Percentiles rank a stretch among this genome's conserved stretches.
Conservation (phyloP, 1,140 invertebrate genomes). For the Drosophila baimaii region DNA sequence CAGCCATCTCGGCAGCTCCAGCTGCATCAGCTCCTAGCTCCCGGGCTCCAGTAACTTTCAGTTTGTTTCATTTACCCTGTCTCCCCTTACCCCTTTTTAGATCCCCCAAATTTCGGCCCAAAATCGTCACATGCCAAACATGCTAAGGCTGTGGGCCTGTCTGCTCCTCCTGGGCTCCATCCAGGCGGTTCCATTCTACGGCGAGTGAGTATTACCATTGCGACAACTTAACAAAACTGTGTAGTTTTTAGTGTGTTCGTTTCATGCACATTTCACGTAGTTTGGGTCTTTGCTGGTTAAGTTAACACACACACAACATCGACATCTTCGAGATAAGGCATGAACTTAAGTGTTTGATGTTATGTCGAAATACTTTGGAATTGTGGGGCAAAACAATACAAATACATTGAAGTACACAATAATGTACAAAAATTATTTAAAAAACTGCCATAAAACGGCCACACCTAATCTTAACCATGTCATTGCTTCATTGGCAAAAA, state of each 20-base stretch:
- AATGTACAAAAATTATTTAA: neutral
- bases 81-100: conserved; percentile 24
- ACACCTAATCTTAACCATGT: neutral
- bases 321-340: conserved; percentile 50
- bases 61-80: conserved; percentile 35
- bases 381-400: too few relatives aligned
- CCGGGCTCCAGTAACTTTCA: conserved; percentile 61
- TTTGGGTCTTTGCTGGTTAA: conserved; percentile 10
- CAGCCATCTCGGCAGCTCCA: conserved; percentile 44
- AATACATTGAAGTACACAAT: too few relatives aligned
- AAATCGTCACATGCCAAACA: conserved; percentile 43
- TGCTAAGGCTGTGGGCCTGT: conserved; percentile 65
- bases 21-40: conserved; percentile 18
- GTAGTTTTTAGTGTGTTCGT: conserved; percentile 63
- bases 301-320: conserved; percentile 39
- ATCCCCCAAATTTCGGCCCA: conserved; percentile 38
- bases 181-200: conserved; percentile 65
- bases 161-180: conserved; percentile 57
- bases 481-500: neutral
- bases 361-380: neutral
- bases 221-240: conserved; percentile 23
- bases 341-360: conserved; percentile 32
- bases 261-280: conserved; percentile 69
- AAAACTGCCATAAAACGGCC: neutral
- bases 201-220: conserved; percentile 59